Conservation (phyloP, 2,888 invertebrate genomes). For the Chrysotoxum bicinctum region DNA sequence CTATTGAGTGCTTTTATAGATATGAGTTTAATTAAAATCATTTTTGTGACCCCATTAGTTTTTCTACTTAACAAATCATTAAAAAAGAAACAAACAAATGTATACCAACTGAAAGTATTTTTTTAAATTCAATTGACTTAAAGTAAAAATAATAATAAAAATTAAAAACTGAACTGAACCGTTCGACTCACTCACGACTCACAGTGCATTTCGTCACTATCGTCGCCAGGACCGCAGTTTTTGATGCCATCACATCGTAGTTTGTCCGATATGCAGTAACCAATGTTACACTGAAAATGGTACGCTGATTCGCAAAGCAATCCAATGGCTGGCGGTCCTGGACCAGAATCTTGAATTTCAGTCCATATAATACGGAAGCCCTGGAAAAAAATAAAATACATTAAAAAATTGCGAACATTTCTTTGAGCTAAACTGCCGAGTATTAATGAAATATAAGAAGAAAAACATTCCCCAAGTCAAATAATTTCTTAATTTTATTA, state of each 20-base stretch:
- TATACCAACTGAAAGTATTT: constrained; percentile 36
- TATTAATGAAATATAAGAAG: too few relatives aligned
- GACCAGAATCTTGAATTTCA: constrained; percentile 88
- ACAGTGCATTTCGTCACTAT: constrained; percentile 83
- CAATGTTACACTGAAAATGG: constrained; percentile 88
- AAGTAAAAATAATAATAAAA: constrained; percentile 72
- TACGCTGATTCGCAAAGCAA: constrained; percentile 83
- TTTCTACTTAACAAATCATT: background rate
- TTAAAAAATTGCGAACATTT: background rate
- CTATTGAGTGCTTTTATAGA: background rate
- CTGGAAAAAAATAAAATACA: constrained; percentile 76
- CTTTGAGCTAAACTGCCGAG: too few relatives aligned
- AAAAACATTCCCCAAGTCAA: too few relatives aligned
- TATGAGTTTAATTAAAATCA: background rate
- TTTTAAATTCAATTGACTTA: constrained; percentile 52
- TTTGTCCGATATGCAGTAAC: constrained; percentile 90
- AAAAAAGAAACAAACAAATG: constrained; percentile 5
- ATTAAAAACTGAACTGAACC: constrained; percentile 82
- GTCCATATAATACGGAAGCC: constrained; percentile 98
- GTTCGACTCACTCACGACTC: constrained; percentile 83
- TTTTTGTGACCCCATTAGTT: background rate
- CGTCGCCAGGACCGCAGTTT: constrained; percentile 87
- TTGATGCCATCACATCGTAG: constrained; percentile 89
- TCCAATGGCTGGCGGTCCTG: constrained; percentile 81
- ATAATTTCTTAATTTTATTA: too few relatives aligned